Evolutionary conservation across 2,888 invertebrate species (phyloP).

Genomic region (Mactromeris polynyma): DNA sequence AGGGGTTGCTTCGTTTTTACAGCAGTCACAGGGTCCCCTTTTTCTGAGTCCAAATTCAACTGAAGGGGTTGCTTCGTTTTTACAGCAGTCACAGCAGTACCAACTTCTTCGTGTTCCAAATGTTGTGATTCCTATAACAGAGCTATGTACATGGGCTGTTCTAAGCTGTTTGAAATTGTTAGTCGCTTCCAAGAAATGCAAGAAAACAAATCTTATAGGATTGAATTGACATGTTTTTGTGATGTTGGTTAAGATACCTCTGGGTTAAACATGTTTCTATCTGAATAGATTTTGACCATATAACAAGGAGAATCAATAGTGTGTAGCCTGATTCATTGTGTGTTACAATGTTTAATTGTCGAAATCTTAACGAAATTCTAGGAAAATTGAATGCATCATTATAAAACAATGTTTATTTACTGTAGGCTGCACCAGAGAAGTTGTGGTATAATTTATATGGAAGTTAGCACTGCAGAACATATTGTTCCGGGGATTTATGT

Average conservation of each 20-base stretch:
- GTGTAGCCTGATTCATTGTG: not conserved
- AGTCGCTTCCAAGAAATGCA: not conserved
- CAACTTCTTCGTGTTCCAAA: too few relatives aligned
- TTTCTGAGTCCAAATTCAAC: too few relatives aligned
- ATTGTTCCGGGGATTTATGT: too few relatives aligned
- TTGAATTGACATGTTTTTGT: not conserved
- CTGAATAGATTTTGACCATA: not conserved
- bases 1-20: too few relatives aligned
- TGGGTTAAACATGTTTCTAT: not conserved
- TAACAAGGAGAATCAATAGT: not conserved
- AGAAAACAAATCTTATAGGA: not conserved
- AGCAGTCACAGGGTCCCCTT: too few relatives aligned
- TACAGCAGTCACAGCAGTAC: too few relatives aligned
- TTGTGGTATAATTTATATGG: not conserved
- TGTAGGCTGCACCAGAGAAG: not conserved
- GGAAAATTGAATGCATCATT: not conserved
- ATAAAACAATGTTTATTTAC: not conserved
- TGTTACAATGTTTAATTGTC: not conserved
- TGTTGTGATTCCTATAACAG: too few relatives aligned
- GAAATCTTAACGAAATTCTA: not conserved
- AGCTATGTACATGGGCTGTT: not conserved
- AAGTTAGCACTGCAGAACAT: not conserved
- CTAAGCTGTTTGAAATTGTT: not conserved
- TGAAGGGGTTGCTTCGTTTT: too few relatives aligned
- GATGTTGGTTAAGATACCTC: not conserved